Base-by-base conservation (phyloP, 1,140 invertebrate species). In the Drosophila pruinosa region DNA sequence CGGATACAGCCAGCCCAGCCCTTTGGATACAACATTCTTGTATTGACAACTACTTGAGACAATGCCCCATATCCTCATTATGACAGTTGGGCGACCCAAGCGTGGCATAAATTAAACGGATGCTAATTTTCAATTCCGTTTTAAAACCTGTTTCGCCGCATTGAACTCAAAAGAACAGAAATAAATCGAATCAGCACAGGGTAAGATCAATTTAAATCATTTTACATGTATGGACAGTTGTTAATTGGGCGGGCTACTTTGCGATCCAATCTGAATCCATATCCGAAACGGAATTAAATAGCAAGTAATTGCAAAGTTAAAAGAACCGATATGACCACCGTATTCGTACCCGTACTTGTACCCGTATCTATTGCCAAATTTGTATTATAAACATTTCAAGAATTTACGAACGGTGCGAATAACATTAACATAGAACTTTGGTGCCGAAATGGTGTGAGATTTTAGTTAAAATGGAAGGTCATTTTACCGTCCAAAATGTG, bases 361-460 rank as follows among this genome's bases (percentile, higher is more conserved):
- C 10, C 10, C 2, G 4, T 57, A 14, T 17, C 12, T 34, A 31
- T 48, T 45, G n/a, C 68, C 53, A 72, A 65, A 72, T 72, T 67
- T 28, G 59, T 58, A 57, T 31, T 41, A 21, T 36, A 45, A 53
- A 47, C 22, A 50, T 52, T 67, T 68, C 10, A 19, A 67, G 54
- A 73, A 75, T 50, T 54, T 31, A 19, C 38, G 50, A 43, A 36
- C 50, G 43, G 19, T 26, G 67, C 17, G 39, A 39, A 34, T 65
- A 61, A 14, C 39, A 65, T 75, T 72, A 75, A 41, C 72, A 75
- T 75, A 75, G 69, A 75, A 72, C 61, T 75, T 72, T 72, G 72
- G 72, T 38, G 53, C 31, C 53, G n/a, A 74, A 70, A 74, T 74
- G 53, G 61, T 74, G 67, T 64, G 59, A 74, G 54, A 57, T 65